Percentiles rank a stretch among this genome's conserved stretches.
Conservation (phyloP, 2,888 invertebrate genomes). For the Pterostichus niger region DNA sequence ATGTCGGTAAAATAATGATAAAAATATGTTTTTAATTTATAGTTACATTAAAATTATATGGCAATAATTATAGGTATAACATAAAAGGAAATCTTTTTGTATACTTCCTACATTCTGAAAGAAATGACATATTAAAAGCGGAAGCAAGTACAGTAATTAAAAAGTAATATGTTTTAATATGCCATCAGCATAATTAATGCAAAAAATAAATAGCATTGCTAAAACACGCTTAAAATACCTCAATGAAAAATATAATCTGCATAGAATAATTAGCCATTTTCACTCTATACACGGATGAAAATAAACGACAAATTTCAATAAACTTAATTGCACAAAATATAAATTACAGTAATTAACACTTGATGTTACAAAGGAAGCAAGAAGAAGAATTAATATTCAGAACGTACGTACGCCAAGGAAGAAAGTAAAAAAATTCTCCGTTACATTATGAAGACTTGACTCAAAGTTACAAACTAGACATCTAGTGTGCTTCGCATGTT, state of each 20-base stretch:
- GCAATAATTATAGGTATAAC: background rate
- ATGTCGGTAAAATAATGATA: background rate
- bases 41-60: background rate
- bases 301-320: slow-evolving; percentile 49
- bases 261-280: slow-evolving; percentile 44
- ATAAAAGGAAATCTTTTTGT: slow-evolving; percentile 4
- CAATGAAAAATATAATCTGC: slow-evolving; percentile 32
- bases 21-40: background rate
- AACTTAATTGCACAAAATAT: slow-evolving; percentile 45
- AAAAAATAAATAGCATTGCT: slow-evolving; percentile 11
- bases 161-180: slow-evolving; percentile 44
- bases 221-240: background rate
- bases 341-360: slow-evolving; percentile 54
- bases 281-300: slow-evolving; percentile 21
- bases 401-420: slow-evolving; percentile 4
- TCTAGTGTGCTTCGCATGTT: slow-evolving; percentile 38
- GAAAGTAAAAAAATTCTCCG: background rate
- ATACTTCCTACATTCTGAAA: background rate
- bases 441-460: slow-evolving; percentile 27
- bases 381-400: slow-evolving; percentile 22
- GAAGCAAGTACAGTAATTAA: slow-evolving; percentile 20
- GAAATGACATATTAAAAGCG: slow-evolving; percentile 35
- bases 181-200: slow-evolving; percentile 34
- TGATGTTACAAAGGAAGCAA: background rate
- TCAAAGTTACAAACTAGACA: slow-evolving; percentile 32